Evolutionary conservation across 2,797 vertebrate genomes (phyloP).

Genomic region (Hipposideros larvatus): DNA sequence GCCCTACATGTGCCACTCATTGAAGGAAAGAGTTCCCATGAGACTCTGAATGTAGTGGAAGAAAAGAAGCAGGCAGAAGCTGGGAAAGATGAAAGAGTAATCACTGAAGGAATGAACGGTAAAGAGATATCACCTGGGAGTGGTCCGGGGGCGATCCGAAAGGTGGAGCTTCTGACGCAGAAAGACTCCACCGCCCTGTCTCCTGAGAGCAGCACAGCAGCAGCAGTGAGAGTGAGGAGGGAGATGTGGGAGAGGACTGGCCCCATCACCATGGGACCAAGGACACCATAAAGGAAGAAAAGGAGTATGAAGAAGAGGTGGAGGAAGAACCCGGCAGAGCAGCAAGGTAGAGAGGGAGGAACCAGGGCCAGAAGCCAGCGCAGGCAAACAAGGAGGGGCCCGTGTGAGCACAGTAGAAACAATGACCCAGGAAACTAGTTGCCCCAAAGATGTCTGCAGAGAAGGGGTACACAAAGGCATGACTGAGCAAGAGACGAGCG

Average conservation of each 20-base stretch:
- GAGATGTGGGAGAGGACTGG: slow-evolving; percentile 93
- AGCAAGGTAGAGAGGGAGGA: slow-evolving; percentile 80
- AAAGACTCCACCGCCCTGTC: slow-evolving; percentile 88
- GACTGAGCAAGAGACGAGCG: slow-evolving; percentile 83
- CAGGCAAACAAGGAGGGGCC: slow-evolving; percentile 84
- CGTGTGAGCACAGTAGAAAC: slow-evolving; percentile 82
- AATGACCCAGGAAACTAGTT: slow-evolving; percentile 75
- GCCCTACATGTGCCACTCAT: slow-evolving; percentile 85
- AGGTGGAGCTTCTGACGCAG: slow-evolving; percentile 87
- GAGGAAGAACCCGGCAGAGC: slow-evolving; percentile 78
- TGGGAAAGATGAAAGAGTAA: slow-evolving; percentile 95
- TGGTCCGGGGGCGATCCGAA: slow-evolving; percentile 85
- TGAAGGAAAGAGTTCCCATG: slow-evolving; percentile 91
- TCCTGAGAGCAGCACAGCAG: slow-evolving; percentile 91
- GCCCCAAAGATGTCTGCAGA: slow-evolving; percentile 77
- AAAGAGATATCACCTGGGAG: slow-evolving; percentile 89
- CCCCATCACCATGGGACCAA: slow-evolving; percentile 90
- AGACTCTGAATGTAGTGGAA: slow-evolving; percentile 92
- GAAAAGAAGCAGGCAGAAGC: slow-evolving; percentile 94
- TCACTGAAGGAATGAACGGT: slow-evolving; percentile 92
- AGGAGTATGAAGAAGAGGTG: slow-evolving; percentile 86
- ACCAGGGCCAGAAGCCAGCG: slow-evolving; percentile 79
- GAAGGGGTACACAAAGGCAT: slow-evolving; percentile 81
- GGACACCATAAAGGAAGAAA: slow-evolving; percentile 92
- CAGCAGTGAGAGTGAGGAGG: slow-evolving; percentile 95